Conservation (phyloP, 2,888 invertebrate genomes). For the Eueremaeus valkanovi region DNA sequence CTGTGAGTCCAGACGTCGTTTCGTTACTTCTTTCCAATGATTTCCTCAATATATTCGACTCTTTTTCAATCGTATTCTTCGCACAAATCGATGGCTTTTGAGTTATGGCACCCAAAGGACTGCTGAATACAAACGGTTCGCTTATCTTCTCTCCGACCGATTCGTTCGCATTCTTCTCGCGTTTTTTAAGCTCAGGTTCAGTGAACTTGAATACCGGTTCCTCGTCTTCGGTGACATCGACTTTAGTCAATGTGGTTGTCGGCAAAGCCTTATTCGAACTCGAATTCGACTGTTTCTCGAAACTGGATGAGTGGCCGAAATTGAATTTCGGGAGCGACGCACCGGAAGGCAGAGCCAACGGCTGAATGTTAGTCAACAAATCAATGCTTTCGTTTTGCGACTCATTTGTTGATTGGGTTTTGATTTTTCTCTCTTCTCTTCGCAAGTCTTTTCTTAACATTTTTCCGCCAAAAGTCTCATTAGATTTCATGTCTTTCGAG, state of each 20-base stretch:
- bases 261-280: not conserved
- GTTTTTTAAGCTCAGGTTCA: not conserved
- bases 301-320: too few species aligned
- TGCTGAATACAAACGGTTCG: not conserved
- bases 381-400: not conserved
- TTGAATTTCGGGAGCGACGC: not conserved
- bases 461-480: constrained; percentile 15
- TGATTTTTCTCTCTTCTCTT: not conserved
- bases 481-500: not conserved
- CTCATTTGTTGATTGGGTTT: not conserved
- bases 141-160: not conserved
- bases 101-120: constrained; percentile 16
- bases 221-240: not conserved
- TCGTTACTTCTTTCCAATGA: not conserved
- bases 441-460: not conserved
- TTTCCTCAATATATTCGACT: not conserved
- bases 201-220: not conserved
- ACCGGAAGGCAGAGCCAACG: not conserved
- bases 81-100: not conserved
- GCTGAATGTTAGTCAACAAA: not conserved
- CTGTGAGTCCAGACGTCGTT: not conserved
- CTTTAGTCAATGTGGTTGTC: not conserved
- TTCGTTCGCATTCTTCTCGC: not conserved
- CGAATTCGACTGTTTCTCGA: not conserved
- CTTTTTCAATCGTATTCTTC: not conserved